Base-by-base conservation (phyloP, 2,113 vertebrate genomes). In the Ameiurus melas region DNA sequence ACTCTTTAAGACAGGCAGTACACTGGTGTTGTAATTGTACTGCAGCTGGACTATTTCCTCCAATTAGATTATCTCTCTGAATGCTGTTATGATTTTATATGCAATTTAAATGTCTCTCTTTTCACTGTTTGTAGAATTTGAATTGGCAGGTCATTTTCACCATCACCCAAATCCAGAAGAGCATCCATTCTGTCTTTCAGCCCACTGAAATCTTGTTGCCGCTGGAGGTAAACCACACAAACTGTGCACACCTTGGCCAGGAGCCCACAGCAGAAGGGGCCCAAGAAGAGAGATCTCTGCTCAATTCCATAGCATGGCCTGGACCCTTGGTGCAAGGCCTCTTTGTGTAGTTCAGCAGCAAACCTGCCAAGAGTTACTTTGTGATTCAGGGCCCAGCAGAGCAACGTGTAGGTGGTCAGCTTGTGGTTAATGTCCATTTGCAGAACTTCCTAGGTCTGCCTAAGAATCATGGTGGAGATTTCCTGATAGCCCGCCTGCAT, bases 401-500 rank as follows among this genome's bases (percentile, higher is more conserved):
- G 80, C 97, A 97, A 94, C 93, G 83, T 7, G 93, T 98, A 84
- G 98, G 97, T 0, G 96, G 96, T 89, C 92, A 96, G 91, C 91
- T 99, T 70, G 96, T 98, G 91, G 96, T 95, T 1, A 94, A 97
- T 0, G 95, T 99, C 78, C 96, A 94, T 0, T 94, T 99, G 91
- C 96, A 94, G 1, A 97, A 99, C 94, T 99, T 97, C 94, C 94
- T 96, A 89, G 96, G 97, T 7, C 96, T 94, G 33, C 96, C 97
- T 75, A 99, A 99, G 92, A 94, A 87, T 73, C 97, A 98, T 0
- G 98, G 98, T 0, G 98, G 98, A 64, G 98, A 99, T 91, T 99
- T 98, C 75, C 93, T 99, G 71, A 94, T 98, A 90, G 96, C 97
- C 70, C 93, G 97, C 53, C 96, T 99, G 88, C 96, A 98, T 92